phyloP scores from a whole-genome alignment of 2,113 vertebrate genomes.

The Siniperca chuatsi region DNA sequence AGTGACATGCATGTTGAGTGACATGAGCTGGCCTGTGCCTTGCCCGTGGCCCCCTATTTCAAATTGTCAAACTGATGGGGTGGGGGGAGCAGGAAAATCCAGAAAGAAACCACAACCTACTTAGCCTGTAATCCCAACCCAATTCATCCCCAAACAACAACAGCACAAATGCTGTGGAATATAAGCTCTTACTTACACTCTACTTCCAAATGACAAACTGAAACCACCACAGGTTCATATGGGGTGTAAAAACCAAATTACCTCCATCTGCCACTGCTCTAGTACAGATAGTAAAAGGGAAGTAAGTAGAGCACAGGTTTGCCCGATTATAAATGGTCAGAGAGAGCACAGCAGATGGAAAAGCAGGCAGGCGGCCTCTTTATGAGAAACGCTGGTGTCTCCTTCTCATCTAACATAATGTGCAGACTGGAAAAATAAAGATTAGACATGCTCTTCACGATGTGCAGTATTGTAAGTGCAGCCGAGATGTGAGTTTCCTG shows the following conservation, averaged over 20 bases:
- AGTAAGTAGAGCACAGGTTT: background rate
- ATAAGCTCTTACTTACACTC: background rate
- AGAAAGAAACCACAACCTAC: background rate
- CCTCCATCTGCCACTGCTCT: conserved; percentile 1
- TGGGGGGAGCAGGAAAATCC: background rate
- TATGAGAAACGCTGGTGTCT: background rate
- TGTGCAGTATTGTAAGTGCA: background rate
- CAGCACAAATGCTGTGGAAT: background rate
- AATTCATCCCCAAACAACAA: background rate
- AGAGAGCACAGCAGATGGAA: conserved; percentile 20
- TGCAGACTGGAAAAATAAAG: background rate
- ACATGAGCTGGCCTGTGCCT: background rate
- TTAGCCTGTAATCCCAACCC: background rate
- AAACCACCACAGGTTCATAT: conserved; percentile 11
- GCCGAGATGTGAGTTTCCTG: background rate
- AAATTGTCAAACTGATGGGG: background rate
- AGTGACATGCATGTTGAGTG: background rate
- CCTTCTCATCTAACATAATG: background rate
- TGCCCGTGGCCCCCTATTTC: background rate
- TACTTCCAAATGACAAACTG: conserved; percentile 14
- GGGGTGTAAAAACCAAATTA: background rate
- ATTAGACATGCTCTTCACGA: background rate
- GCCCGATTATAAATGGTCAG: conserved; percentile 34
- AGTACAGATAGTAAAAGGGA: conserved; percentile 11
- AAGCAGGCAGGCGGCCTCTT: background rate